Base-by-base conservation (phyloP, 2,888 invertebrate species). In the Agonopterix heracliana region DNA sequence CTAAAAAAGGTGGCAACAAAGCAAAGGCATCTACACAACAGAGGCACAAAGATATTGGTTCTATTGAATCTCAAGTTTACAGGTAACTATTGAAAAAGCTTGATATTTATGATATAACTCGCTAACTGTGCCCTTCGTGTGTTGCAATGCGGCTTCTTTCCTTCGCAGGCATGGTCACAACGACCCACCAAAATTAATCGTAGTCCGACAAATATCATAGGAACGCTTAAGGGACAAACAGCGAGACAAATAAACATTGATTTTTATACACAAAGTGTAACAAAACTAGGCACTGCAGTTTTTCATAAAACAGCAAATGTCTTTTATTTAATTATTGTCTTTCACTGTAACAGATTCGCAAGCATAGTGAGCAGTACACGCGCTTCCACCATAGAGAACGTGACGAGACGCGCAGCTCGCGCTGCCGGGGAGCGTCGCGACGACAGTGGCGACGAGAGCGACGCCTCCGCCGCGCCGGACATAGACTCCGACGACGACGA, bases 381-480 rank as follows among this genome's bases (percentile, higher is more conserved):
- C 43, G 91, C 92, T 3, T 93, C 97, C 0, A 99, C 99, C 0
- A 96, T 97, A 67, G 99, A 99, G 83, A 99, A 99, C 81, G 99
- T 99, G 3, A 98, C 99, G 68, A 91, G 99, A 1, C 98, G 99
- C 66, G 99, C 99, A 71, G 99, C 99, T 0, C 92, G 98, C 50
- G 97, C 97, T 0, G 97, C 96, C 41, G 97, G 96, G 7, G 97
- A 98, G 81, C 89, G 97, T 0, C 96, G 97, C 55, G 97, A 98
- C 73, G 96, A 96, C 45, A 96, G 96, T 71, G 95, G 93, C 14
- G 97, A 97, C 64, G 96, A 94, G 46, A 96, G 95, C 62, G 96
- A 91, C 63, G 90, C 85, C 0, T 91, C 91, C 34, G 94, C 93
- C 45, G 95, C 95, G 44, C 95, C 97, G 53, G 96, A 96, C 64